Conservation (phyloP, 2,888 invertebrate genomes). For the Cantharis lateralis region DNA sequence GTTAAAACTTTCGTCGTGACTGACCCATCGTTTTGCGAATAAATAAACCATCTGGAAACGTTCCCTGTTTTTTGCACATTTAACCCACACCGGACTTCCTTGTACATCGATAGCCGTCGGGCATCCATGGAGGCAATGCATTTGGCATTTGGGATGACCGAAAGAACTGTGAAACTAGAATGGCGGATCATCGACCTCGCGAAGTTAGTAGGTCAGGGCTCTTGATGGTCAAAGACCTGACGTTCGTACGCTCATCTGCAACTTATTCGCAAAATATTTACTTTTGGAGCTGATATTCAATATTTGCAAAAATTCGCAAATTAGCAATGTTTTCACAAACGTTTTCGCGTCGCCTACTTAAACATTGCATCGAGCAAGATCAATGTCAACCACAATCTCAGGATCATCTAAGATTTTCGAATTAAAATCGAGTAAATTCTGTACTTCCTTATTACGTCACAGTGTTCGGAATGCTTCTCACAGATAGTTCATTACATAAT, state of each 20-base stretch:
- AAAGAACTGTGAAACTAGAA: conserved; percentile 54
- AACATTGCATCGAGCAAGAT: neutral
- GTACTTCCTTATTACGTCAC: conserved; percentile 17
- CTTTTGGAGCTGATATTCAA: conserved; percentile 19
- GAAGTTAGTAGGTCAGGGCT: conserved; percentile 58
- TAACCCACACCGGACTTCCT: conserved; percentile 33
- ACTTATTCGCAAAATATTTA: conserved; percentile 30
- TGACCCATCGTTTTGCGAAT: neutral
- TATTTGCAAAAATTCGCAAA: conserved; percentile 2
- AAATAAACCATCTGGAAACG: conserved; percentile 19
- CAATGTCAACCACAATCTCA: conserved; percentile 5
- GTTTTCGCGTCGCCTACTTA: neutral
- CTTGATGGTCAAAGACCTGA: conserved; percentile 53
- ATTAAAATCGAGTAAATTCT: neutral
- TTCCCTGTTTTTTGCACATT: neutral
- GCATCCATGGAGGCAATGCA: conserved; percentile 32
- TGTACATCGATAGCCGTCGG: conserved; percentile 30
- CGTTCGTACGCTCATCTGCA: conserved; percentile 53
- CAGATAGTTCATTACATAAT: conserved; percentile 18
- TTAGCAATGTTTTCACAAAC: neutral
- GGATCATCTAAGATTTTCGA: conserved; percentile 17
- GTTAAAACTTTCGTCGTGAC: conserved; percentile 40
- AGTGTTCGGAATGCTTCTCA: conserved; percentile 16
- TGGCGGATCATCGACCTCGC: conserved; percentile 57
- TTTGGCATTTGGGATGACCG: conserved; percentile 41